Evolutionary conservation across 1,140 invertebrate species (phyloP), one percentile per base, ranked within the genome.

Genomic region (Trichomalopsis sarcophagae): DNA sequence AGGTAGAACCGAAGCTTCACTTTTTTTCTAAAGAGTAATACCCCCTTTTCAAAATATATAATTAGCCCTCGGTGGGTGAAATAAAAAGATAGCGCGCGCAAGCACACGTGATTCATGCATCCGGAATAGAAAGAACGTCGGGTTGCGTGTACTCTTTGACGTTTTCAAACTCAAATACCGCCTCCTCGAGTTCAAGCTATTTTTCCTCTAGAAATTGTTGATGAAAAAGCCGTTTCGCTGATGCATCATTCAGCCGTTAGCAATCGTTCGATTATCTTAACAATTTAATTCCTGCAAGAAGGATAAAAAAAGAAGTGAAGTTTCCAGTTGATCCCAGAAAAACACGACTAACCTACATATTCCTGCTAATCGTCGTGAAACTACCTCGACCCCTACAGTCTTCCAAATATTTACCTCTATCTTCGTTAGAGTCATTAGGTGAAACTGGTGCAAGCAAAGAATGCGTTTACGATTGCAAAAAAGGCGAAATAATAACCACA

Each of bases 91-190:
- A 36, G 11, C 17, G 62, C n/a, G 27, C 0, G 40, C 73, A 66
- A 62, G 47, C 47, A 50, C 4, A 73, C 40, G 62, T 84, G 82
- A 84, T 78, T 84, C 75, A 69, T 71, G 30, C 75, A 71, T 84
- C 82, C 75, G 75, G 75, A 84, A 69, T 84, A 27, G 30, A 76
- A n/a, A 33, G 14, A 83, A 11, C 21, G 2, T 50, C 13, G 7
- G 17, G 7, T 2, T 21, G 21, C 47, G 21, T 36, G 9, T 36
- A 6, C 79, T 81, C 13, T 10, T 62, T 75, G 44, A 36, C 50
- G 36, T 55, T n/a, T 78, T 33, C 21, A 33, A 78, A 33, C 27
- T 77, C 62, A 77, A 77, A 33, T 77, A 77, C 23, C 47, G 36
- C n/a, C 47, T 77, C 1, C 71, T 23, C 71, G 14, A 2, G 66